Evolutionary conservation across 2,113 vertebrate genomes (phyloP).

Genomic region (Castor canadensis): DNA sequence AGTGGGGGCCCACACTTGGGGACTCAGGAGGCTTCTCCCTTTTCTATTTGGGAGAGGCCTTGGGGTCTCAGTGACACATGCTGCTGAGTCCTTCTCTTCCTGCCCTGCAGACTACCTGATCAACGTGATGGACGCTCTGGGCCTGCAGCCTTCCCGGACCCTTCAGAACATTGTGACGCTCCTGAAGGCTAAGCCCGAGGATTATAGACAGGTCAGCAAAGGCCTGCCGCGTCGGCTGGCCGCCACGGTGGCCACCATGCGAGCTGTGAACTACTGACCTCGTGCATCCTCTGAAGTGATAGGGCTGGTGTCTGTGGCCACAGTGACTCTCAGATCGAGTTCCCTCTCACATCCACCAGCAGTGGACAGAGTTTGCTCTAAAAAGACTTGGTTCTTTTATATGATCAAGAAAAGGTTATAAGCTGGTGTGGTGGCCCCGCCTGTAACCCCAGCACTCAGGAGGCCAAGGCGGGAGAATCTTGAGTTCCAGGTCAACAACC

Average conservation of each 20-base stretch:
- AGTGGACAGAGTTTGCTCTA: not conserved
- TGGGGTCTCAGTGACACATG: rapidly evolving
- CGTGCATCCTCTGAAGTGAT: rapidly evolving
- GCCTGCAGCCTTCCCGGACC: constrained; percentile 91
- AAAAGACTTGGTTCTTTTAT: constrained; percentile 13
- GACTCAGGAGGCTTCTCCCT: rapidly evolving
- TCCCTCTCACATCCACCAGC: not conserved
- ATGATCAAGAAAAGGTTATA: not conserved
- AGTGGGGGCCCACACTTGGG: not conserved
- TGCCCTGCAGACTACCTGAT: constrained; percentile 92
- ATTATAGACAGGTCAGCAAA: constrained; percentile 90
- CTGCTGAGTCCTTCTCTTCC: not conserved
- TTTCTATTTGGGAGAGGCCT: rapidly evolving
- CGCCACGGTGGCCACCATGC: constrained; percentile 87
- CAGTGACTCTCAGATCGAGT: rapidly evolving
- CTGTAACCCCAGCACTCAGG: not conserved
- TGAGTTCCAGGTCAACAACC: not conserved
- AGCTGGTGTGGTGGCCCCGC: not conserved
- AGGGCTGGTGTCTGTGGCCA: rapidly evolving
- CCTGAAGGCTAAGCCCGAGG: constrained; percentile 92
- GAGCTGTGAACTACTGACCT: constrained; percentile 88
- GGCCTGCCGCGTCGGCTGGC: constrained; percentile 89
- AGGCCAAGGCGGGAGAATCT: not conserved
- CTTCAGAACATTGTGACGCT: constrained; percentile 89
- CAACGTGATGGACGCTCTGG: constrained; percentile 98